phyloP scores from a whole-genome alignment of 2,888 invertebrate genomes.

The Callyntrura guangdongensis region DNA sequence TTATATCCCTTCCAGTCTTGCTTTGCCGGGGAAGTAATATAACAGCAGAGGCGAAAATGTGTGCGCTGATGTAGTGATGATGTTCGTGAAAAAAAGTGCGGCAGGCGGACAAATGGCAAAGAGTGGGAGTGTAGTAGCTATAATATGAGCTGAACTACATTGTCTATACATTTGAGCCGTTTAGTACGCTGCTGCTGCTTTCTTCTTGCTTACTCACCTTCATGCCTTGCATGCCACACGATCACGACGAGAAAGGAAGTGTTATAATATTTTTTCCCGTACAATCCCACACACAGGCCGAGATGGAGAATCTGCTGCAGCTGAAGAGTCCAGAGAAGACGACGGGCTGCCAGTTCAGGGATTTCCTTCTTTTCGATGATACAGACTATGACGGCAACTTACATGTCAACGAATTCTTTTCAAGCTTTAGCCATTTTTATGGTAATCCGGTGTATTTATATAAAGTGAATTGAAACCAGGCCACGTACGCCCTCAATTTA shows the following conservation, averaged over 20 bases:
- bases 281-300: constrained; percentile 41
- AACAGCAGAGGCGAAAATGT: background rate
- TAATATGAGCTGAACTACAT: constrained; percentile 24
- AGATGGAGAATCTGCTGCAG: constrained; percentile 56
- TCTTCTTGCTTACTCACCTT: constrained; percentile 49
- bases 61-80: background rate
- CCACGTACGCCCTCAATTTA: constrained; percentile 76
- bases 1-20: constrained; percentile 14
- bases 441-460: constrained; percentile 88
- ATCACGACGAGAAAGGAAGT: background rate
- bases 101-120: constrained; percentile 21
- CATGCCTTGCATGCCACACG: constrained; percentile 48
- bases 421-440: constrained; percentile 92
- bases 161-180: constrained; percentile 59
- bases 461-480: constrained; percentile 79
- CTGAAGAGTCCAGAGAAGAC: constrained; percentile 60
- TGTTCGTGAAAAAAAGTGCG: constrained; percentile 19
- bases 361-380: constrained; percentile 91
- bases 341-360: constrained; percentile 89
- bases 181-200: constrained; percentile 8
- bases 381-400: constrained; percentile 89
- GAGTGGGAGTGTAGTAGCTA: background rate
- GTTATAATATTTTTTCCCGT: background rate
- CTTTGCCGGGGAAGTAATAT: background rate
- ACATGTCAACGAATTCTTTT: constrained; percentile 91